These are phyloP conservation scores for Phoxinus phoxinus DNA, from an alignment of 2,113 vertebrate species.

Conservation along the genomic window DNA sequence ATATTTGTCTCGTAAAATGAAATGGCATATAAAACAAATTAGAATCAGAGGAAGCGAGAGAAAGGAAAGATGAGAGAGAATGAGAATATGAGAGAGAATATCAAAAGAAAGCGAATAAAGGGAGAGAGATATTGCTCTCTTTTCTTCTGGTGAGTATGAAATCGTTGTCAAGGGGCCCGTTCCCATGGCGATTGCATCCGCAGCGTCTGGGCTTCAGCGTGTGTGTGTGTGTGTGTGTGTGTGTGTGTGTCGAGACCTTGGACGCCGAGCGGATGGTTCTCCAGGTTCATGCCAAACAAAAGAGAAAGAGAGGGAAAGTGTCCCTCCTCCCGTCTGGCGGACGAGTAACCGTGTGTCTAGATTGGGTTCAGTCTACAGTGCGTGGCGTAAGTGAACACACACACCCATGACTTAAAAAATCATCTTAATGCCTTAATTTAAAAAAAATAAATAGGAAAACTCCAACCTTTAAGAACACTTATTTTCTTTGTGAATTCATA, in stretches of 20 bases:
- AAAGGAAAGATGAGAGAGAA: constrained; percentile 43
- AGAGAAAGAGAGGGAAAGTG: constrained; percentile 25
- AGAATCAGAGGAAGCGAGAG: constrained; percentile 31
- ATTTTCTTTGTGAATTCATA: too few relatives aligned
- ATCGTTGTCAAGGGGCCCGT: constrained; percentile 75
- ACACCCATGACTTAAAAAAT: too few relatives aligned
- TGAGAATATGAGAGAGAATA: constrained; percentile 32
- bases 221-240: background rate
- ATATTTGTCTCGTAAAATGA: constrained; percentile 30
- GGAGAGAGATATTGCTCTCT: constrained; percentile 70
- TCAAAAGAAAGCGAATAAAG: constrained; percentile 26
- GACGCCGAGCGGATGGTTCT: constrained; percentile 52
- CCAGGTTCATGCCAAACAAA: constrained; percentile 35
- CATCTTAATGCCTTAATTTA: too few relatives aligned
- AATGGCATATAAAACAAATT: constrained; percentile 43
- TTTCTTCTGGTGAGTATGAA: constrained; percentile 76
- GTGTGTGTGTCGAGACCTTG: constrained; percentile 51
- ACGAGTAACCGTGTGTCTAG: constrained; percentile 9
- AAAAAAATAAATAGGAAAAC: too few relatives aligned
- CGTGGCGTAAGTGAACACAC: too few relatives aligned
- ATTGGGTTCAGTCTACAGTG: constrained; percentile 22
- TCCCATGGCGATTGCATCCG: constrained; percentile 80
- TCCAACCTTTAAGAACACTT: too few relatives aligned
- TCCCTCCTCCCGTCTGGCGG: constrained; percentile 18
- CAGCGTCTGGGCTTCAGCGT: constrained; percentile 55